These are phyloP conservation scores for Varecia variegata DNA, from an alignment of 2,797 vertebrate genomes.

Conservation along the genomic window DNA sequence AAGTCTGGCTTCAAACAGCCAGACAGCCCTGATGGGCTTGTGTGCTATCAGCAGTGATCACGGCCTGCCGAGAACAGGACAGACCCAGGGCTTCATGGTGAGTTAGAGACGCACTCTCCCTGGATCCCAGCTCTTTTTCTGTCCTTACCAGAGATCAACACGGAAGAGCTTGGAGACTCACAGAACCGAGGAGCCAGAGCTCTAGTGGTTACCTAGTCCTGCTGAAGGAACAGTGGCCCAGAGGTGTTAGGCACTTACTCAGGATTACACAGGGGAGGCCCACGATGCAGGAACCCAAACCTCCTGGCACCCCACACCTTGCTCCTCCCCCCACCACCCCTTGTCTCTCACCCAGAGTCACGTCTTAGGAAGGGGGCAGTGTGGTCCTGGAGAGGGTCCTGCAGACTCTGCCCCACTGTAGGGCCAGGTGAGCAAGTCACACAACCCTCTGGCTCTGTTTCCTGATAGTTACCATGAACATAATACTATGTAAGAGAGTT, in stretches of 20 bases:
- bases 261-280: not conserved
- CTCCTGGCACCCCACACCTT: not conserved
- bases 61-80: not conserved
- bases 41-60: slow-evolving; percentile 22
- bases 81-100: accelerated
- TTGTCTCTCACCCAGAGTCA: not conserved
- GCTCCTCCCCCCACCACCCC: not conserved
- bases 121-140: not conserved
- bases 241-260: not conserved
- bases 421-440: not conserved
- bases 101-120: not conserved
- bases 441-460: not conserved
- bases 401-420: not conserved
- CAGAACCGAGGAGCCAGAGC: not conserved
- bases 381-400: not conserved
- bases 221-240: not conserved
- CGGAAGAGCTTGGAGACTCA: not conserved
- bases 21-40: not conserved
- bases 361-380: not conserved
- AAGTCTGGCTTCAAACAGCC: slow-evolving; percentile 44
- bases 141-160: not conserved
- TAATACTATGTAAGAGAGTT: not conserved
- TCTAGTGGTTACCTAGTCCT: not conserved
- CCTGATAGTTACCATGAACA: not conserved
- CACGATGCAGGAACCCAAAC: not conserved